Evolutionary conservation across 2,888 invertebrate genomes (phyloP).

Genomic region (Litoditis marina): DNA sequence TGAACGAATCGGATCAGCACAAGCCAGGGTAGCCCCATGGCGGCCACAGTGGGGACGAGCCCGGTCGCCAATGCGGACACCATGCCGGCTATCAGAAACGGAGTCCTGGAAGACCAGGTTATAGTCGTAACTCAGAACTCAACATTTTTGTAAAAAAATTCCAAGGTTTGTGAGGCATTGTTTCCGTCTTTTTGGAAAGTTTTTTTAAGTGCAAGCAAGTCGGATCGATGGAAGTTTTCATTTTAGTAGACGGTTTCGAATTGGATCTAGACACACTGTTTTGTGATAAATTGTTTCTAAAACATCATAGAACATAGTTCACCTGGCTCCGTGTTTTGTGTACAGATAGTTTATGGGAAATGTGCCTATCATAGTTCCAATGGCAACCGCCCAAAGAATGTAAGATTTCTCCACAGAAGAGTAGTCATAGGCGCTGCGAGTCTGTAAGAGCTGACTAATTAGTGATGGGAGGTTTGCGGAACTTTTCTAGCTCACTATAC

Average conservation of each 20-base stretch:
- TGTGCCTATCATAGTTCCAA: conserved; percentile 47
- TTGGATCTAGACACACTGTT: too few species aligned
- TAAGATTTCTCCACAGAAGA: conserved; percentile 39
- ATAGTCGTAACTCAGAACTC: background rate
- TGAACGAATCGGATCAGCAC: conserved; percentile 35
- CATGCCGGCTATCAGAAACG: conserved; percentile 40
- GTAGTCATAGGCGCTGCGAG: conserved; percentile 34
- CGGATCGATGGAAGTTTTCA: too few species aligned
- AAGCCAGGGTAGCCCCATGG: conserved; percentile 19
- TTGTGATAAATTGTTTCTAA: too few species aligned
- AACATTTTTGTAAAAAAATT: too few species aligned
- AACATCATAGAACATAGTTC: background rate
- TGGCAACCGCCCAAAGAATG: conserved; percentile 49
- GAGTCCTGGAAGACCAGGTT: conserved; percentile 13
- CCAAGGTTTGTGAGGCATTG: too few species aligned
- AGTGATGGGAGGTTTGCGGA: background rate
- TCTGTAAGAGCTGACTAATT: conserved; percentile 14
- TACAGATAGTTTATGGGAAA: conserved; percentile 49
- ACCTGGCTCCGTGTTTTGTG: conserved; percentile 45
- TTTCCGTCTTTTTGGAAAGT: too few species aligned
- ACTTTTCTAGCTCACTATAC: too few species aligned
- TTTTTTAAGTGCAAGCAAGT: too few species aligned
- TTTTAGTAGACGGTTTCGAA: too few species aligned
- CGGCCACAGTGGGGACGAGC: conserved; percentile 33
- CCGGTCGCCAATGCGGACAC: conserved; percentile 34